Conservation (phyloP, 2,113 vertebrate species). For the Cynopterus brachyotis region DNA sequence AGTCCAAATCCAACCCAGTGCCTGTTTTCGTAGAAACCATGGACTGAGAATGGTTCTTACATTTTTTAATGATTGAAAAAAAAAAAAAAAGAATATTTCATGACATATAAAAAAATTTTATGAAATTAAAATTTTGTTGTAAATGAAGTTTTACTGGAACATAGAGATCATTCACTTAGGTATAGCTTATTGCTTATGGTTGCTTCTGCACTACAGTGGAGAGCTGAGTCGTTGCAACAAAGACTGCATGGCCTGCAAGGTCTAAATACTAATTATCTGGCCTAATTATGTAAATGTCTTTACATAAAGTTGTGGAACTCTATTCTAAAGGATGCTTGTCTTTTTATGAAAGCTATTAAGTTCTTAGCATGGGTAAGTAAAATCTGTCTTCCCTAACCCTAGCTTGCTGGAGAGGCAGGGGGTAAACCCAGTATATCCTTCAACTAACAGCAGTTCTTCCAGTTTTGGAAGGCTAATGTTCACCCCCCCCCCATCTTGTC, state of each 20-base stretch:
- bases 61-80: background rate
- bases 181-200: background rate
- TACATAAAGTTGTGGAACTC: background rate
- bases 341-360: background rate
- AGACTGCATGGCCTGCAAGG: background rate
- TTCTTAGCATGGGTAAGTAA: background rate
- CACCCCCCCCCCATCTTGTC: background rate
- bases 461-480: background rate
- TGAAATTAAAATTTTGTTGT: background rate
- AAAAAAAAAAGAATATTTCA: background rate
- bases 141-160: background rate
- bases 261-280: background rate
- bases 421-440: background rate
- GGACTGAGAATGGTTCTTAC: background rate
- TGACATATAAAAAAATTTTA: background rate
- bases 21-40: background rate
- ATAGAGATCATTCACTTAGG: background rate
- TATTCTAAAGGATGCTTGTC: background rate
- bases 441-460: background rate
- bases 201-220: background rate
- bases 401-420: background rate
- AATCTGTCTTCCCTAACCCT: background rate
- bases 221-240: background rate
- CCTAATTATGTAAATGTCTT: background rate
- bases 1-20: background rate